Evolutionary conservation across 92 coral and sea anemone species (phyloP).

Genomic region (Blastomussa wellsi): DNA sequence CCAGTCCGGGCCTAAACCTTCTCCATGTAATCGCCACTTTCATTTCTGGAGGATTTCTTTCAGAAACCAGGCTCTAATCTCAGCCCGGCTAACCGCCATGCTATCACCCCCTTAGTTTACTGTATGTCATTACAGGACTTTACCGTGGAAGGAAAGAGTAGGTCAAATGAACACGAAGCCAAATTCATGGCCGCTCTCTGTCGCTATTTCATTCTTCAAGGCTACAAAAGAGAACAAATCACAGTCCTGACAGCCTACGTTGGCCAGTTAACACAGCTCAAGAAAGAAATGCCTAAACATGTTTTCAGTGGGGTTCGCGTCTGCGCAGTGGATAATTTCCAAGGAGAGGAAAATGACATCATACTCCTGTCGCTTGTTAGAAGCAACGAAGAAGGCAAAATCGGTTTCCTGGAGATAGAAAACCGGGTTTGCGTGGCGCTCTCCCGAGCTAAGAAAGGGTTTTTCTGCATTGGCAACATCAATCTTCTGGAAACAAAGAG

Average conservation of each 20-base stretch:
- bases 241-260: constrained; percentile 88
- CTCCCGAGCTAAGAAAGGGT: constrained; percentile 89
- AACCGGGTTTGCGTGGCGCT: constrained; percentile 93
- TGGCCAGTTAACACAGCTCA: constrained; percentile 78
- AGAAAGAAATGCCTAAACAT: constrained; percentile 62
- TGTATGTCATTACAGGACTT: constrained; percentile 58
- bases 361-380: constrained; percentile 91
- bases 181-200: constrained; percentile 85
- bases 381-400: constrained; percentile 85
- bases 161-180: constrained; percentile 88
- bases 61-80: no score
- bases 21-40: no score
- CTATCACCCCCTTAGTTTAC: background rate
- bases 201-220: constrained; percentile 83
- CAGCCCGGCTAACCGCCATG: no score
- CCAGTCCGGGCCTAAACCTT: no score
- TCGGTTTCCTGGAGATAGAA: constrained; percentile 75
- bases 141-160: constrained; percentile 77
- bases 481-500: constrained; percentile 62
- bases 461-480: constrained; percentile 76
- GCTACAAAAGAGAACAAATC: constrained; percentile 69
- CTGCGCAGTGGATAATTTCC: constrained; percentile 95
- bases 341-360: constrained; percentile 96
- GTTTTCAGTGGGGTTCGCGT: constrained; percentile 78
- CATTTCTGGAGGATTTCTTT: no score